phyloP scores from a whole-genome alignment of 2,797 vertebrate genomes.

The Phalanger gymnotis region DNA sequence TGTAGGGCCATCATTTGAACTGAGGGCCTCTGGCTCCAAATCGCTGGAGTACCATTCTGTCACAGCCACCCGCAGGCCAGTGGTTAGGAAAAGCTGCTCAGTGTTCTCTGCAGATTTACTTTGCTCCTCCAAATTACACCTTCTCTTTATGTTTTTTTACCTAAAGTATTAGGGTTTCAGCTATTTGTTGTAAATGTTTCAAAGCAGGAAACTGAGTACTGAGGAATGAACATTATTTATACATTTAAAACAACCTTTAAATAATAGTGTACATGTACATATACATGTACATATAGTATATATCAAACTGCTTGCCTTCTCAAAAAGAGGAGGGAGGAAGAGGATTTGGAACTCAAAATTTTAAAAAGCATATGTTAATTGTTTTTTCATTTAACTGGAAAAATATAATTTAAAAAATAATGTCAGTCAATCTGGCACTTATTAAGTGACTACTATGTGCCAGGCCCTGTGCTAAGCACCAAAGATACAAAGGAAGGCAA shows the following conservation, averaged over 20 bases:
- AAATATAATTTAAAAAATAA: background rate
- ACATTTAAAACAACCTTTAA: background rate
- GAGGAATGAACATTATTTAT: background rate
- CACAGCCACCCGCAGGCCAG: background rate
- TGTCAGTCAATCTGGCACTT: background rate
- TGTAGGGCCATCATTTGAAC: background rate
- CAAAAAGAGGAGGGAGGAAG: background rate
- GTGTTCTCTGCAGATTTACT: background rate
- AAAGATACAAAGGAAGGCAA: background rate
- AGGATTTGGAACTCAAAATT: background rate
- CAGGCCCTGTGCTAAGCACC: background rate
- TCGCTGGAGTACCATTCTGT: background rate
- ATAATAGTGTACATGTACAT: background rate
- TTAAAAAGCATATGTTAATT: background rate
- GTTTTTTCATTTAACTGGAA: background rate
- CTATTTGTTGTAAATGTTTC: background rate
- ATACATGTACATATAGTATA: too few relatives aligned
- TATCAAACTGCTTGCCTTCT: background rate
- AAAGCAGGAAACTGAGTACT: background rate
- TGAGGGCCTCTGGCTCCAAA: background rate
- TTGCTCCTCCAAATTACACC: background rate
- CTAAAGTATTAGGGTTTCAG: background rate
- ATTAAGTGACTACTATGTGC: background rate
- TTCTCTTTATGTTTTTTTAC: background rate
- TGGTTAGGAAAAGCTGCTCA: background rate